phyloP scores from a whole-genome alignment of 2,113 vertebrate genomes.

The Asarcornis scutulata region DNA sequence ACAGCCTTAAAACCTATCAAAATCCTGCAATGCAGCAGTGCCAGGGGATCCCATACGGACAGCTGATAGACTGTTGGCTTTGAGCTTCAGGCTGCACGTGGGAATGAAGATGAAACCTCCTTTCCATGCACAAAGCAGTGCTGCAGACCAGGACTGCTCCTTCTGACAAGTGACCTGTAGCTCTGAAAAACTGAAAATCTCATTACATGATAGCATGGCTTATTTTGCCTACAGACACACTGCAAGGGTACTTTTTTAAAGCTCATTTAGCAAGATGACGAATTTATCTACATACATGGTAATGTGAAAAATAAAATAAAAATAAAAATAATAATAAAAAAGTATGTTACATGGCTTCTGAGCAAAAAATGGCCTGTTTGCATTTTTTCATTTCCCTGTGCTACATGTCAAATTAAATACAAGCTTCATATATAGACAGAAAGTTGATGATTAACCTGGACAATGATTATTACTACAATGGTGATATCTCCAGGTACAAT shows the following conservation, averaged over 20 bases:
- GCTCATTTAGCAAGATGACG: neutral
- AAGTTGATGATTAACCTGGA: neutral
- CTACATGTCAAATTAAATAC: neutral
- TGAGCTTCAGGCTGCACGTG: accelerated
- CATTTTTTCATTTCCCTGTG: neutral
- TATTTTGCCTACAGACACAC: accelerated
- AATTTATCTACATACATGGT: neutral
- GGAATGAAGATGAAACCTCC: neutral
- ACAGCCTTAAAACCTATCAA: neutral
- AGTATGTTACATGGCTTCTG: neutral
- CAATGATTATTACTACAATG: neutral
- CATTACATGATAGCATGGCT: neutral
- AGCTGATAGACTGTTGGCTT: accelerated
- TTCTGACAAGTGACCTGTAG: accelerated
- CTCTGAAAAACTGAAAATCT: neutral
- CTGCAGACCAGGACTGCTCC: neutral
- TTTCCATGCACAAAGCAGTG: accelerated
- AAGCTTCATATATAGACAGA: neutral
- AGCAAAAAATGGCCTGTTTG: neutral
- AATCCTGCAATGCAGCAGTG: neutral
- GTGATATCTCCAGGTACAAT: neutral
- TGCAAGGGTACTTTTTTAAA: neutral
- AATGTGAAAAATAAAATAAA: neutral
- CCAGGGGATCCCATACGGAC: accelerated
- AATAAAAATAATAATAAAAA: neutral